Evolutionary conservation across 2,113 vertebrate species (phyloP).

Genomic region (Chionomys nivalis): DNA sequence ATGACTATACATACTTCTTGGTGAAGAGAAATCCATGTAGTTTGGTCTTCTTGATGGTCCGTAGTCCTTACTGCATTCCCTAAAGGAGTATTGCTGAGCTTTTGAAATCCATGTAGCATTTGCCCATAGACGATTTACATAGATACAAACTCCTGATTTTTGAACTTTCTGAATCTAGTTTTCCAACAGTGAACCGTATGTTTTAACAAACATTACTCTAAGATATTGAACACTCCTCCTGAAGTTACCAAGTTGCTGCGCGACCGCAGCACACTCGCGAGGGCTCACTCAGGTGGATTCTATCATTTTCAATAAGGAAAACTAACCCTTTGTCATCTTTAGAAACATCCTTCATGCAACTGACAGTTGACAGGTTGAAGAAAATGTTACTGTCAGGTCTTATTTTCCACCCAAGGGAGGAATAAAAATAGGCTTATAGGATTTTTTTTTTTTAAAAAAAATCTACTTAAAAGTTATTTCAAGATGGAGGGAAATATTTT

Average conservation of each 20-base stretch:
- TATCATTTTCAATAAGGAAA: conserved; percentile 74
- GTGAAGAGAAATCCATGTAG: background rate
- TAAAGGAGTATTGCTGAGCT: conserved; percentile 19
- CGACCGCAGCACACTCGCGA: background rate
- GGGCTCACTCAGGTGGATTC: conserved; percentile 23
- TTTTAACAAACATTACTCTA: conserved; percentile 55
- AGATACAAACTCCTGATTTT: conserved; percentile 49
- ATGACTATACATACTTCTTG: conserved; percentile 49
- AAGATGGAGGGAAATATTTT: conserved; percentile 57
- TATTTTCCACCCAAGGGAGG: conserved; percentile 75
- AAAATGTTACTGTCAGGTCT: conserved; percentile 77
- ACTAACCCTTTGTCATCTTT: conserved; percentile 57
- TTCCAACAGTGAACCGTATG: background rate
- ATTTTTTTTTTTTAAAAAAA: conserved; percentile 52
- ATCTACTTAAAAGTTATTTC: conserved; percentile 66
- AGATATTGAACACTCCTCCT: conserved; percentile 53
- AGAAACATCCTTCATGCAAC: conserved; percentile 66
- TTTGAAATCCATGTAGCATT: background rate
- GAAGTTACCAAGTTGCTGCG: conserved; percentile 56
- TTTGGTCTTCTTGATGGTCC: conserved; percentile 60
- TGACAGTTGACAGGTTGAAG: conserved; percentile 74
- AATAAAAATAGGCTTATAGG: conserved; percentile 70
- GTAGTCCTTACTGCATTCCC: conserved; percentile 24
- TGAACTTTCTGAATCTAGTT: background rate
- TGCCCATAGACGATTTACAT: conserved; percentile 41